Percentiles rank a stretch among this genome's conserved stretches.
Evolutionary conservation across 2,888 invertebrate genomes (phyloP).

Genomic region (Thecocarcelia acutangulata): DNA sequence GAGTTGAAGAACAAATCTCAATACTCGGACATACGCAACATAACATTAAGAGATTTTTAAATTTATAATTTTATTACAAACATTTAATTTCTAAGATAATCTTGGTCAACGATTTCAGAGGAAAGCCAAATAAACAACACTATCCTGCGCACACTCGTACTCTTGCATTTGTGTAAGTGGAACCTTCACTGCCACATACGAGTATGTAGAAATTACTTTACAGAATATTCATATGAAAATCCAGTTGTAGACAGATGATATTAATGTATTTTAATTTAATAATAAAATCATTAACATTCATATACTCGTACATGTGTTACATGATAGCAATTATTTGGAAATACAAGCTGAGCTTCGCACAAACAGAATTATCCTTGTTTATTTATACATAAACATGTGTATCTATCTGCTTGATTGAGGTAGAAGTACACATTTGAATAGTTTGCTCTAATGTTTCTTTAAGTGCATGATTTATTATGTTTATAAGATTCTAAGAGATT

Average conservation of each 20-base stretch:
- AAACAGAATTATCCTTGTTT: not conserved
- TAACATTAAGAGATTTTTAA: slow-evolving; percentile 1
- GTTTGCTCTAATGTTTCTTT: too few species aligned
- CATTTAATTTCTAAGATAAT: slow-evolving; percentile 14
- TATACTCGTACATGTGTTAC: slow-evolving; percentile 13
- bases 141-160: not conserved
- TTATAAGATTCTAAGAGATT: too few species aligned
- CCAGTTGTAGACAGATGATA: slow-evolving; percentile 19
- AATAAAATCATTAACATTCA: slow-evolving; percentile 23
- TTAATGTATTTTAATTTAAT: slow-evolving; percentile 38
- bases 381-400: not conserved
- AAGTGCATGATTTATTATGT: too few species aligned
- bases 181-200: not conserved
- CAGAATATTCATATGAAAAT: not conserved
- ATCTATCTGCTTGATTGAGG: too few species aligned
- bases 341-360: not conserved
- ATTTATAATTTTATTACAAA: slow-evolving; percentile 6
- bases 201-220: too few species aligned
- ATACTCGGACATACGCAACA: not conserved
- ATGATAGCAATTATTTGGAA: not conserved
- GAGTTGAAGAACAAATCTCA: not conserved
- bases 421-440: too few species aligned
- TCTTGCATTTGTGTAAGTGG: too few species aligned
- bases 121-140: not conserved
- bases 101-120: slow-evolving; percentile 17